Evolutionary conservation across 2,888 invertebrate genomes (phyloP).

Genomic region (Bembecia ichneumoniformis): DNA sequence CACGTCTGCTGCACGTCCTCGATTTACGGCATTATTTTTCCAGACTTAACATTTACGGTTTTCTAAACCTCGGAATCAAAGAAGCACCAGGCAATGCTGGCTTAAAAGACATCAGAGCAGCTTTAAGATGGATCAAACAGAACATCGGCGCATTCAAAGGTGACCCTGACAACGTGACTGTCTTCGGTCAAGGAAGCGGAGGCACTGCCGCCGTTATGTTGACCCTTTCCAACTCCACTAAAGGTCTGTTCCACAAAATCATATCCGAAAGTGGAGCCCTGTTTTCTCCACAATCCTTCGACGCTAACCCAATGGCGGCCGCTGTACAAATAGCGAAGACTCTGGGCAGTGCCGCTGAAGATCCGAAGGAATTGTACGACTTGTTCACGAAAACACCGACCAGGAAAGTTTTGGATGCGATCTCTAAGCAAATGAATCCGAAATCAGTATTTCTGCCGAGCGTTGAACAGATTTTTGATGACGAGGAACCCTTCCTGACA

Average conservation of each 20-base stretch:
- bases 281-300: constrained; percentile 50
- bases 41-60: constrained; percentile 60
- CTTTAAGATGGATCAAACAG: constrained; percentile 53
- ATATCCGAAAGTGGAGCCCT: constrained; percentile 55
- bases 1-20: too few relatives aligned
- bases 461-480: constrained; percentile 41
- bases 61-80: constrained; percentile 46
- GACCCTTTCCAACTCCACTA: constrained; percentile 48
- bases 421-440: constrained; percentile 54
- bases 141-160: constrained; percentile 54
- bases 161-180: constrained; percentile 53
- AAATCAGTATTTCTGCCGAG: constrained; percentile 56
- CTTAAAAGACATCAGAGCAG: constrained; percentile 57
- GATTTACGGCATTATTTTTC: background rate
- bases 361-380: constrained; percentile 36
- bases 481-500: constrained; percentile 50
- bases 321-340: constrained; percentile 54
- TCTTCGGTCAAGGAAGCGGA: constrained; percentile 61
- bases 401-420: constrained; percentile 45
- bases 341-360: constrained; percentile 36
- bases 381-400: constrained; percentile 40
- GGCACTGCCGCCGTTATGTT: constrained; percentile 53
- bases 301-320: constrained; percentile 36
- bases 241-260: constrained; percentile 50
- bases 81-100: constrained; percentile 66